Evolutionary conservation across 92 coral and sea anemone genomes (phyloP).

Genomic region (Siderastrea siderea): DNA sequence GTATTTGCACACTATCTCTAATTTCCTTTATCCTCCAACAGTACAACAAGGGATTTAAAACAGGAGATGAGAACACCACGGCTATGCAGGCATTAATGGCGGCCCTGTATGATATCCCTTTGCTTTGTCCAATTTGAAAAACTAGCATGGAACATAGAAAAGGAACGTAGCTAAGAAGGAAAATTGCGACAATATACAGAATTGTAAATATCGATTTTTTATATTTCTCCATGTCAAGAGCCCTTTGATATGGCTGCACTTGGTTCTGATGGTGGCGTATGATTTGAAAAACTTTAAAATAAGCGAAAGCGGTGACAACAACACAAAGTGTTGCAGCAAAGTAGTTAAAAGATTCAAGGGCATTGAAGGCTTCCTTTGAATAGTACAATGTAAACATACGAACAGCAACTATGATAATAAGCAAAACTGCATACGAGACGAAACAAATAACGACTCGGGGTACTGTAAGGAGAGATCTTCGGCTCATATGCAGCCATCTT

Average conservation of each 20-base stretch:
- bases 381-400: no score
- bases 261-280: neutral
- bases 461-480: no score
- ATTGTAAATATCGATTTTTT: neutral
- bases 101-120: neutral
- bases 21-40: neutral
- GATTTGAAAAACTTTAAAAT: neutral
- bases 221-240: neutral
- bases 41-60: neutral
- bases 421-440: no score
- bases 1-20: neutral
- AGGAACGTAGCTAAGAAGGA: neutral
- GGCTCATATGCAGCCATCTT: no score
- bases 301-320: neutral
- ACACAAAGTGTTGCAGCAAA: no score
- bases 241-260: neutral
- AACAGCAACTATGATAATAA: no score
- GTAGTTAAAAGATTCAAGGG: no score
- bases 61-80: neutral
- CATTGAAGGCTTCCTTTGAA: no score
- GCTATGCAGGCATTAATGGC: neutral
- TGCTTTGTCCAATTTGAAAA: neutral
- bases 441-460: no score
- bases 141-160: neutral
- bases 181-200: neutral